Conservation (phyloP, 2,797 vertebrate genomes). For the Hephaestus fuliginosus region DNA sequence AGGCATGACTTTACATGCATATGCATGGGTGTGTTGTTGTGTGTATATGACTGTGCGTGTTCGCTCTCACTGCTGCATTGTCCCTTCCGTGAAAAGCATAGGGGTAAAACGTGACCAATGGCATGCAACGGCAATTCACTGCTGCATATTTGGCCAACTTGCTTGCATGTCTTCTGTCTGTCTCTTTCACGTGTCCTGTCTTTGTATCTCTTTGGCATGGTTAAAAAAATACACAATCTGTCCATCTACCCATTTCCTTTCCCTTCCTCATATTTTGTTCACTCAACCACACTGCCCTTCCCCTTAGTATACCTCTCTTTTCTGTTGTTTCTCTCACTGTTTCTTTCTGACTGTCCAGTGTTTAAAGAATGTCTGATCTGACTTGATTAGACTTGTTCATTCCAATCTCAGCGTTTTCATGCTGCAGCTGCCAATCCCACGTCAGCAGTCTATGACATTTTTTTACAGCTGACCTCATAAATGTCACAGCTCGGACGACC, state of each 20-base stretch:
- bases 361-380: slow-evolving; percentile 37
- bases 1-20: slow-evolving; percentile 48
- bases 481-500: slow-evolving; percentile 22
- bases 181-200: slow-evolving; percentile 28
- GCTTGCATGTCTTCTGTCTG: slow-evolving; percentile 41
- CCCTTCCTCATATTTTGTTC: background rate
- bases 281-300: background rate
- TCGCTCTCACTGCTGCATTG: slow-evolving; percentile 56
- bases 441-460: background rate
- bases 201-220: slow-evolving; percentile 32
- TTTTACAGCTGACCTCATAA: slow-evolving; percentile 24
- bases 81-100: slow-evolving; percentile 34
- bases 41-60: slow-evolving; percentile 17
- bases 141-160: slow-evolving; percentile 46
- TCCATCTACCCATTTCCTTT: slow-evolving; percentile 7
- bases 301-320: background rate
- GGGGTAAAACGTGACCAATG: slow-evolving; percentile 43
- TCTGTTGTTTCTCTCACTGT: background rate
- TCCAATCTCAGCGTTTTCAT: background rate
- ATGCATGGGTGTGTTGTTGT: slow-evolving; percentile 18
- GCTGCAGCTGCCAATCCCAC: slow-evolving; percentile 6
- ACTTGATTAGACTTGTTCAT: slow-evolving; percentile 7
- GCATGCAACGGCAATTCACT: slow-evolving; percentile 39
- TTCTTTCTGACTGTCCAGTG: background rate
- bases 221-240: slow-evolving; percentile 24